A percentile compares a stretch with the other conserved stretches of the same genome.
These are phyloP conservation scores for Noctua fimbriata DNA, from an alignment of 2,888 invertebrate species.

Conservation along the genomic window DNA sequence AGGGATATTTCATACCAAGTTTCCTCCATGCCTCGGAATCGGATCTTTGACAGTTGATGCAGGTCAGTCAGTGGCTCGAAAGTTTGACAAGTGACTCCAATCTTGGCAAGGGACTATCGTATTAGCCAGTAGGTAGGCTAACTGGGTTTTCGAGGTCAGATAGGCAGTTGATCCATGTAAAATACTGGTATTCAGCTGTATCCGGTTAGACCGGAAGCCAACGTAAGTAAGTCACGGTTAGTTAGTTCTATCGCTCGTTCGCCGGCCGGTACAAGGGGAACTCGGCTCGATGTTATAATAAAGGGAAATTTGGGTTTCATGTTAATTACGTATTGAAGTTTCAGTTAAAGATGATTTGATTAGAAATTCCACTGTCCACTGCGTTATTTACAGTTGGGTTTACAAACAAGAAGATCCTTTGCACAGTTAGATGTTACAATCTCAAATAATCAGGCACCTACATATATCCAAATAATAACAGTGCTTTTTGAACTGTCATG, in stretches of 20 bases:
- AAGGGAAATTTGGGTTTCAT: background rate
- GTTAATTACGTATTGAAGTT: background rate
- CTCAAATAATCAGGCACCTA: background rate
- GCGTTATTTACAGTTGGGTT: background rate
- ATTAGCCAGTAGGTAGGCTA: background rate
- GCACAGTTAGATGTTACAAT: background rate
- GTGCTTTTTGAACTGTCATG: background rate
- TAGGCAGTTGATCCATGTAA: background rate
- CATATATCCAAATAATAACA: background rate
- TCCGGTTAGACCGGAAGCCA: background rate
- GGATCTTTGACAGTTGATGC: background rate
- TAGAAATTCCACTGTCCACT: background rate
- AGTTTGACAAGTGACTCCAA: background rate
- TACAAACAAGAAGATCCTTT: background rate
- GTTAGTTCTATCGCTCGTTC: background rate
- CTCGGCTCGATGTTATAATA: background rate
- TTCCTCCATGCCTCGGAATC: background rate
- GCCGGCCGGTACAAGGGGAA: conserved; percentile 12
- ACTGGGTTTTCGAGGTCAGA: background rate
- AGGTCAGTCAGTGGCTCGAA: background rate
- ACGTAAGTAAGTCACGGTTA: conserved; percentile 34
- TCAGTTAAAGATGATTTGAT: background rate
- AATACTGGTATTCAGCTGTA: background rate
- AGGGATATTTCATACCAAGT: background rate
- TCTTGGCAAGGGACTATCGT: background rate